A percentile compares a stretch with the other conserved stretches of the same genome.
phyloP scores from a whole-genome alignment of 2,113 vertebrate genomes.

The Pterophyllum scalare region DNA sequence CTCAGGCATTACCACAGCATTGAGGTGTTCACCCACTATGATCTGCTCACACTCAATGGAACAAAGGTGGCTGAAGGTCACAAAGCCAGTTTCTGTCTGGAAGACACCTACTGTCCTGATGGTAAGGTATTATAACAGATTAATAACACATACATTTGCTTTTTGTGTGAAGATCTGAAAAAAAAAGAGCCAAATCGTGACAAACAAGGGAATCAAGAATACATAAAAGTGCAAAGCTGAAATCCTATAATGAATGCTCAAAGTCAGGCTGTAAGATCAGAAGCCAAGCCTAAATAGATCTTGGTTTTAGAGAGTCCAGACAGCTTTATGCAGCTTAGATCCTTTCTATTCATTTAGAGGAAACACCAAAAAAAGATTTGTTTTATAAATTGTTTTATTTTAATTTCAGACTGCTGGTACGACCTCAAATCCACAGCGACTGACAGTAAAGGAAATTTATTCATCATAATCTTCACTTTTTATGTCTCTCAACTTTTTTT shows the following conservation, averaged over 20 bases:
- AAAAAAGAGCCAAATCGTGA: neutral
- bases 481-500: neutral
- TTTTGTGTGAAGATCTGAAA: neutral
- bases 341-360: constrained; percentile 29
- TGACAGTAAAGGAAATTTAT: constrained; percentile 15
- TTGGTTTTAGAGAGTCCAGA: constrained; percentile 41
- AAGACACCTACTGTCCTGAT: constrained; percentile 93
- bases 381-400: constrained; percentile 32
- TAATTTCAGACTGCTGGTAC: constrained; percentile 32
- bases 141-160: neutral
- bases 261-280: constrained; percentile 33
- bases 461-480: neutral
- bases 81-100: constrained; percentile 98
- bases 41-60: constrained; percentile 93
- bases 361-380: constrained; percentile 17
- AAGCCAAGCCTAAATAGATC: constrained; percentile 52
- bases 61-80: constrained; percentile 96
- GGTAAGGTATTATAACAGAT: constrained; percentile 71
- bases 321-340: constrained; percentile 19
- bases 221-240: constrained; percentile 26
- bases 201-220: constrained; percentile 18
- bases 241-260: constrained; percentile 48
- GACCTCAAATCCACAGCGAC: constrained; percentile 10
- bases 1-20: constrained; percentile 98
- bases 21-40: constrained; percentile 97